phyloP scores from a whole-genome alignment of 2,113 vertebrate species.

The Dicaeum eximium region DNA sequence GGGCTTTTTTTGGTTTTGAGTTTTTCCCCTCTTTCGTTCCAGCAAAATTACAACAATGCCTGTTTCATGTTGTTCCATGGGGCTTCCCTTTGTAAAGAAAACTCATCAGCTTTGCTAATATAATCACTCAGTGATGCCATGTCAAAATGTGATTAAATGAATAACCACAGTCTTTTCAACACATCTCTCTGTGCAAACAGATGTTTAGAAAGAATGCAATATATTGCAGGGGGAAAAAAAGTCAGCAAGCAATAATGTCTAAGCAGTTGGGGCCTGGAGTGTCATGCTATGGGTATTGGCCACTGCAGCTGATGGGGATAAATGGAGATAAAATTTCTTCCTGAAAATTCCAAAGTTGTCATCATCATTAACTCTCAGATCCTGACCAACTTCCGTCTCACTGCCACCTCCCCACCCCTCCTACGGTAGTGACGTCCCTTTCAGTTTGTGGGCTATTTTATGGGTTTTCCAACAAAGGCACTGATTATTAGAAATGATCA shows the following conservation, averaged over 20 bases:
- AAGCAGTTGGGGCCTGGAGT: neutral
- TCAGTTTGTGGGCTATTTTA: neutral
- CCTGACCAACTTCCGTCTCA: neutral
- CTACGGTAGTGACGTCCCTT: neutral
- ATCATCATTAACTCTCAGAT: neutral
- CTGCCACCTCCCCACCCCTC: neutral
- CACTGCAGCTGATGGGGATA: neutral
- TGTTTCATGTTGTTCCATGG: slow-evolving; percentile 36
- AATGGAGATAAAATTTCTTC: neutral
- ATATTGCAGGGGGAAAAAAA: neutral
- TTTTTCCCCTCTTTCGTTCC: slow-evolving; percentile 40
- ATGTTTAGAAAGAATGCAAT: slow-evolving; percentile 53
- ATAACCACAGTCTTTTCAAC: slow-evolving; percentile 62
- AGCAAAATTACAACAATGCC: slow-evolving; percentile 31
- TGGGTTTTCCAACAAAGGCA: neutral
- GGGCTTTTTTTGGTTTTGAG: slow-evolving; percentile 16
- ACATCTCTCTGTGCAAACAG: slow-evolving; percentile 49
- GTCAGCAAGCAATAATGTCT: neutral
- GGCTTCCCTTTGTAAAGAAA: slow-evolving; percentile 59
- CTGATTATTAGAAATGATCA: neutral
- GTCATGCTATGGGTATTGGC: neutral
- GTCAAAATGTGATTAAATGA: slow-evolving; percentile 62
- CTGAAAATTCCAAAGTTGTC: neutral
- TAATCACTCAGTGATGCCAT: slow-evolving; percentile 52
- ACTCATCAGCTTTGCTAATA: slow-evolving; percentile 55